Base-by-base conservation (phyloP, 53 echinoderm and acorn worm species). In the Glandiceps talaboti region DNA sequence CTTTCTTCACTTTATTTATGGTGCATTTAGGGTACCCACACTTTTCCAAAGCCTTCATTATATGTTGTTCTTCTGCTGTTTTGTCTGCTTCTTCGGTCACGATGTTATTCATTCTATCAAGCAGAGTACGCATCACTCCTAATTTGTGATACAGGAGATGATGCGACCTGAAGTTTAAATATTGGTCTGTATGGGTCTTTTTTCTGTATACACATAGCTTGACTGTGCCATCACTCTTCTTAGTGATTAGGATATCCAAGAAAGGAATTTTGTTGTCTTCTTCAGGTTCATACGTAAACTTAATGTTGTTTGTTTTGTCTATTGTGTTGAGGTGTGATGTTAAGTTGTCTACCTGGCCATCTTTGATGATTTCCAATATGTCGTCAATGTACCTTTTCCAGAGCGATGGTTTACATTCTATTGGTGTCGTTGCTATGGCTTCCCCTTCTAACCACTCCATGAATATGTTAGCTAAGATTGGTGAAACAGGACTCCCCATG, bases 321-420 rank as follows among this genome's bases (percentile, higher is more conserved):
- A 26, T 73, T 14, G 73, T 26, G 26, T 73, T 14, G 26, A 26
- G 26, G 27, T n/a, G n/a, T n/a, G n/a, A 29, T 75, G 75, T 75
- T 1, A 75, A 29, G 75, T 75, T 75, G 25, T 75, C 25, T 1
- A 75, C 75, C 28, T 75, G 1, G 28, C 28, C 1, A 1, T 75
- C 1, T 25, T 75, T 75, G 75, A 75, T 25, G 1, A 75, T 75
- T 75, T 75, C 75, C 1, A 75, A 29, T 1, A 75, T 25, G 28
- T 75, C 75, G 25, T 75, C 75, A 1, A 75, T 29, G 28, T 75
- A 75, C 1, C 75, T 27, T 75, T 75, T 75, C 75, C 75, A 75
- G 1, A 75, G 1, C 27, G 27, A 29, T 1, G 75, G 75, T 75
- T 25, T 75, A 25, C 1, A 75, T 75, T 1, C 1, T 1, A 75